phyloP scores from a whole-genome alignment of 2,113 vertebrate genomes.

The Mola mola region DNA sequence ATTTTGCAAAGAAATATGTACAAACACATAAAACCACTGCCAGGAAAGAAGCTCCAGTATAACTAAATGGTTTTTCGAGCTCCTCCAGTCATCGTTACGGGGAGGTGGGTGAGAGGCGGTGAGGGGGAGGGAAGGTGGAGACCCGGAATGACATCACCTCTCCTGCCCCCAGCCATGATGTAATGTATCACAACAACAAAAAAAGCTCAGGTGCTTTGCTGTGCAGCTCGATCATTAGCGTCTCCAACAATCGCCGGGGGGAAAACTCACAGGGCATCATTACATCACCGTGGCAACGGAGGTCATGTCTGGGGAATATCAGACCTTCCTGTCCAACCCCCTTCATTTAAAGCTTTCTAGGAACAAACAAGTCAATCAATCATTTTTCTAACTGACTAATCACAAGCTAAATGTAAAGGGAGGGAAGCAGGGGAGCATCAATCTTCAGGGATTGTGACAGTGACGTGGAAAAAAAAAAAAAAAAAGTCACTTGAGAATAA shows the following conservation, averaged over 20 bases:
- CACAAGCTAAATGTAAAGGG: slow-evolving; percentile 34
- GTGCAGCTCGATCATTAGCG: slow-evolving; percentile 61
- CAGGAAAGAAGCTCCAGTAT: no score
- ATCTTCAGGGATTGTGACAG: slow-evolving; percentile 28
- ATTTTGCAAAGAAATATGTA: not conserved
- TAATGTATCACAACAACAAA: slow-evolving; percentile 80
- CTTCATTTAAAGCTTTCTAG: slow-evolving; percentile 51
- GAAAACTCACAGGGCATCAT: slow-evolving; percentile 56
- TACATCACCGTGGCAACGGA: slow-evolving; percentile 76
- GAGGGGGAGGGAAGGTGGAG: slow-evolving; percentile 55
- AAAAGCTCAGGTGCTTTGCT: slow-evolving; percentile 76
- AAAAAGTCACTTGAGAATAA: slow-evolving; percentile 42
- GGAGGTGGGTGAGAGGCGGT: slow-evolving; percentile 52
- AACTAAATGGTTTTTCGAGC: no score
- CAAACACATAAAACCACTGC: no score
- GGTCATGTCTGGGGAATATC: slow-evolving; percentile 61
- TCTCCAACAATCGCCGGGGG: slow-evolving; percentile 50
- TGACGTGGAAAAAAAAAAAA: slow-evolving; percentile 35
- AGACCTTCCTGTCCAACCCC: slow-evolving; percentile 31
- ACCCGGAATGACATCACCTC: slow-evolving; percentile 79
- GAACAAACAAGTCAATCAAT: slow-evolving; percentile 59
- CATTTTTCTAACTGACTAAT: slow-evolving; percentile 56
- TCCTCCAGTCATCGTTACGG: slow-evolving; percentile 59
- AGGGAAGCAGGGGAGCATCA: slow-evolving; percentile 12
- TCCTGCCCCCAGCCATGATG: slow-evolving; percentile 74